Percentiles rank a stretch among this genome's conserved stretches.
Evolutionary conservation across 2,888 invertebrate genomes (phyloP).

Genomic region (Syrista parreyssii): DNA sequence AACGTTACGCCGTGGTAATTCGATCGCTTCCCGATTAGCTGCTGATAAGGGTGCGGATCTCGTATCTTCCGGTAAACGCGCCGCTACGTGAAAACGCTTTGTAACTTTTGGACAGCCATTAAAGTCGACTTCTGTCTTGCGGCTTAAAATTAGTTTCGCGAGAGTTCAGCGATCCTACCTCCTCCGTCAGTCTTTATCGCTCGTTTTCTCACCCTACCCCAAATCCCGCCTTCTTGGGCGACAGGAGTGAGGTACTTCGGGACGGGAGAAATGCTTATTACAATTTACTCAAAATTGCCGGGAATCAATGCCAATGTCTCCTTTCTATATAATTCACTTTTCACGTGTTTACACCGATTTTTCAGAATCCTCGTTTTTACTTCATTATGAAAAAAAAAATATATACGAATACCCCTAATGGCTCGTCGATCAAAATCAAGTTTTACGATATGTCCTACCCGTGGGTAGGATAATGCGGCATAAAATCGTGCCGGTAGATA

Average conservation of each 20-base stretch:
- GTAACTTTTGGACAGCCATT: slow-evolving; percentile 55
- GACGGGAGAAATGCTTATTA: slow-evolving; percentile 41
- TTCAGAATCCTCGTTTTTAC: not conserved
- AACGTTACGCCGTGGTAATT: not conserved
- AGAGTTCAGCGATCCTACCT: slow-evolving; percentile 29
- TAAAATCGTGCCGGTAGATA: slow-evolving; percentile 6
- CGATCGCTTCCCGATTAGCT: not conserved
- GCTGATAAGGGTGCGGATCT: not conserved
- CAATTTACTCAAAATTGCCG: slow-evolving; percentile 48
- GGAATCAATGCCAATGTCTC: slow-evolving; percentile 6
- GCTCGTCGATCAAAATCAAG: not conserved
- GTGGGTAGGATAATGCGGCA: no score
- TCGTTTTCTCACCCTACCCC: slow-evolving; percentile 15
- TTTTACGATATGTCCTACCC: not conserved
- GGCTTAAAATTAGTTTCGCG: slow-evolving; percentile 56
- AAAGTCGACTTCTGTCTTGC: slow-evolving; percentile 53
- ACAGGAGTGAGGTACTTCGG: slow-evolving; percentile 1
- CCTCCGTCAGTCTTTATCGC: not conserved
- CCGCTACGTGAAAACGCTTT: slow-evolving; percentile 4
- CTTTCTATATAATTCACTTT: not conserved
- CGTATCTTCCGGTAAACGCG: not conserved
- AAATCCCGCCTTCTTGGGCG: slow-evolving; percentile 32
- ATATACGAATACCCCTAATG: not conserved
- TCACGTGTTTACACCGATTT: not conserved
- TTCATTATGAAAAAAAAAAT: not conserved